phyloP scores from a whole-genome alignment of 1,140 invertebrate genomes.

The Tribolium madens region DNA sequence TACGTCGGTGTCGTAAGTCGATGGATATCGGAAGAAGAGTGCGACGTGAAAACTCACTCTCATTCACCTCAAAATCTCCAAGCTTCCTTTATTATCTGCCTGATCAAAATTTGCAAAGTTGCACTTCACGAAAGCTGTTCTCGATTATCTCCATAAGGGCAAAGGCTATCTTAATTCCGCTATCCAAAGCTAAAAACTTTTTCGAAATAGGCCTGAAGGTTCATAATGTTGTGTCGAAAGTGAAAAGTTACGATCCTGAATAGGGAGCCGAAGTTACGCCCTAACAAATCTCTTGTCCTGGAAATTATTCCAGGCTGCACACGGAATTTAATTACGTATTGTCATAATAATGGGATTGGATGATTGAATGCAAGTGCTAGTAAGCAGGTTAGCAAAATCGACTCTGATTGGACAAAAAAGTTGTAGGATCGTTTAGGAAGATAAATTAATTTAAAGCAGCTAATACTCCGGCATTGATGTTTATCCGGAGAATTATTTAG shows the following conservation, averaged over 20 bases:
- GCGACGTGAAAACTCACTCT: too few species aligned
- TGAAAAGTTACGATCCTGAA: constrained; percentile 14
- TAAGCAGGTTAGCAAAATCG: neutral
- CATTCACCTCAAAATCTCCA: too few species aligned
- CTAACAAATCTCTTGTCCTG: neutral
- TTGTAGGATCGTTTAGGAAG: too few species aligned
- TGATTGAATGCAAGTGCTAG: constrained; percentile 2
- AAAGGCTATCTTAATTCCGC: constrained; percentile 15
- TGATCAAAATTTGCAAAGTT: constrained; percentile 3
- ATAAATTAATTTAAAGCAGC: constrained; percentile 10
- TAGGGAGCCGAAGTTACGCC: neutral
- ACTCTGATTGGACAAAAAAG: too few species aligned
- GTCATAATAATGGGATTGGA: neutral
- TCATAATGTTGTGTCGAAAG: constrained; percentile 9
- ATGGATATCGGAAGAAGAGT: constrained; percentile 30
- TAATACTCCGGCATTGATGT: neutral
- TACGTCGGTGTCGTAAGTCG: constrained; percentile 18
- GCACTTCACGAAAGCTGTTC: too few species aligned
- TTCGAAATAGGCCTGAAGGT: constrained; percentile 3
- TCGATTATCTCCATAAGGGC: neutral
- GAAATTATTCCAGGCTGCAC: neutral
- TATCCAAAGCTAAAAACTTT: constrained; percentile 15
- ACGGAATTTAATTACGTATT: constrained; percentile 21
- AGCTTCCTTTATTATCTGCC: neutral
- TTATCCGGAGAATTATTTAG: constrained; percentile 8